These are phyloP conservation scores for Anarsia innoxiella DNA, from an alignment of 2,888 invertebrate species.

Conservation along the genomic window DNA sequence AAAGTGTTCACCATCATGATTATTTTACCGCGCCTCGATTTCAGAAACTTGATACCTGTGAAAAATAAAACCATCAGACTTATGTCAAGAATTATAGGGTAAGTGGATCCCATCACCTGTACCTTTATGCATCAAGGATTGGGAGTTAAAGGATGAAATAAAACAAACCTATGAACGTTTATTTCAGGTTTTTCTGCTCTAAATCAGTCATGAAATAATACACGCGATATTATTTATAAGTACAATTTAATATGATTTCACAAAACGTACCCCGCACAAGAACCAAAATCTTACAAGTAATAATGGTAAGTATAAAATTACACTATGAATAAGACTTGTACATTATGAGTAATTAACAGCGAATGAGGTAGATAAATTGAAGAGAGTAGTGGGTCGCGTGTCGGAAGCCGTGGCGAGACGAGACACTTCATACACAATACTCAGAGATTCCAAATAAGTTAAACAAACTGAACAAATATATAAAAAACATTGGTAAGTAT, in stretches of 20 bases:
- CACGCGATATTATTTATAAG: conserved; percentile 66
- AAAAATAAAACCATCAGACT: conserved; percentile 45
- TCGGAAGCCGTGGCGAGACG: conserved; percentile 49
- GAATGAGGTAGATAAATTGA: conserved; percentile 59
- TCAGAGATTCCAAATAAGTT: conserved; percentile 55
- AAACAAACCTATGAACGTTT: neutral
- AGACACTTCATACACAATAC: conserved; percentile 28
- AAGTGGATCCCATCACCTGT: neutral
- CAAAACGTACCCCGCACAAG: conserved; percentile 71
- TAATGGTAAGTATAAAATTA: conserved; percentile 71
- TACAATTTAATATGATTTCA: conserved; percentile 73
- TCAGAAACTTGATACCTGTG: conserved; percentile 69
- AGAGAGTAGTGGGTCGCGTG: conserved; percentile 25
- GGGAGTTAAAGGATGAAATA: neutral
- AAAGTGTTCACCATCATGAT: conserved; percentile 74
- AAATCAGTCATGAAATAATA: conserved; percentile 48
- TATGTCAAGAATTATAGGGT: conserved; percentile 13
- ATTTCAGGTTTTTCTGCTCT: neutral
- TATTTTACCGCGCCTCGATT: conserved; percentile 68
- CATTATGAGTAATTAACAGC: conserved; percentile 56
- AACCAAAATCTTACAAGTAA: conserved; percentile 61
- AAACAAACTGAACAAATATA: conserved; percentile 39
- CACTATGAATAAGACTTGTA: conserved; percentile 58
- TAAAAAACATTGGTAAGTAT: too few species aligned
- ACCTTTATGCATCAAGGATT: too few species aligned